Base-by-base conservation (phyloP, 2,113 vertebrate species). In the Neodontobutis hainanensis region DNA sequence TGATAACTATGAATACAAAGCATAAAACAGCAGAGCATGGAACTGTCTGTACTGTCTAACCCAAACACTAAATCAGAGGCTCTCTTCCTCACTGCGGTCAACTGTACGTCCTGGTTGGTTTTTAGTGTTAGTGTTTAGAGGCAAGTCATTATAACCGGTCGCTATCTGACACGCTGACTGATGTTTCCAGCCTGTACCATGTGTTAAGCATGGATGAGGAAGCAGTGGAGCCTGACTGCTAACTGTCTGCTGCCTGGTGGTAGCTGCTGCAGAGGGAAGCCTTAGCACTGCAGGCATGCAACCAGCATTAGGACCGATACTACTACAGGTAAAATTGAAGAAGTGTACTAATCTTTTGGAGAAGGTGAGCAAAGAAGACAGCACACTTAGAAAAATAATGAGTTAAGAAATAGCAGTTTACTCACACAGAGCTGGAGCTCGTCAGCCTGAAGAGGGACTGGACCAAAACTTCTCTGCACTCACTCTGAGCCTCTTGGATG, bases 391-490 rank as follows among this genome's bases (percentile, higher is more conserved):
- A 53, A 52, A 77, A 72, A 34, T 70, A 48, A 70, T 8, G 0
- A 61, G 15, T 77, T 62, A 77, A 51, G 68, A 67, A 80, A 50
- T 53, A 59, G 56, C 62, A 40, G 34, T 60, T 36, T 88, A 87
- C 85, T 81, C 84, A 48, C 77, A 8, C 77, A 75, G 71, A 72
- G 66, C 63, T 5, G 34, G 49, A 10, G 43, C 3, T 52, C 70
- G 68, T 71, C 77, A 7, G 68, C 12, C 49, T 15, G 34, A n/a
- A 52, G 56, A 62, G 40, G 64, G 64, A 75, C 57, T 64, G 65
- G 65, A 80, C 79, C 73, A 72, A 89, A 92, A 92, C 86, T 92
- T 92, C 82, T 84, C 75, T 80, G 90, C 90, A 90, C 92, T 93
- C 85, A 87, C 88, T 82, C 80, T 70, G 71, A 77, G 84, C 82